Evolutionary conservation across 2,888 invertebrate genomes (phyloP), one percentile per base, ranked within the genome.

Genomic region (Parasteatoda lunata): DNA sequence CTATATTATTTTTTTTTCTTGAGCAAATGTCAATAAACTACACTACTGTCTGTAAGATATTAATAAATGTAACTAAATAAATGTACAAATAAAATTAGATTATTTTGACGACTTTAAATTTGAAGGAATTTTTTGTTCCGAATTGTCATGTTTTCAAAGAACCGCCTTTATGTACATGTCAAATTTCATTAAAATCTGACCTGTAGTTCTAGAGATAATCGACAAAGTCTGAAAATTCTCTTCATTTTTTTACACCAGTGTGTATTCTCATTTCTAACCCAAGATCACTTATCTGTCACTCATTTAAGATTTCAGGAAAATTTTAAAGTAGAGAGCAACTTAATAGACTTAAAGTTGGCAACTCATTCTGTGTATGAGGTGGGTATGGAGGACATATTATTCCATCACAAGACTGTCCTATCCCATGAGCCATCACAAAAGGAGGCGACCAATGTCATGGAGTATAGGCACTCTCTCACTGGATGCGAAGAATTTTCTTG

Each of bases 251-350:
- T 9, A 52, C 5, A 52, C 9, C 5, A 7, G 9, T 52, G 5
- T 7, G 8, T 11, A 8, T 54, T 54, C 13, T 54, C 3, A 54
- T 54, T 11, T 54, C 4, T 30, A 30, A 30, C 54, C 54, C 54
- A 54, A 9, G 54, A 1, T 9, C 3, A 54, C 11, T 11, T 3
- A 4, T 11, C 3, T 54, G 54, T 54, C 13, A 54, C 13, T 13
- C 8, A 54, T 11, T 11, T 4, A 54, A 86, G 85, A 68, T 83
- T 83, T 49, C 85, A 85, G 52, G 83, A 80, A 11, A 77, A 78
- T n/a, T 81, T 81, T 30, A 65, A 68, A 2, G 5, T 84, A 13
- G 30, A 64, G 5, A 88, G 84, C 75, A 84, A 72, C 59, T 84
- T 81, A 45, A 70, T 78, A 51, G 75, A 81, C 5, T 48, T 85